Base-by-base conservation (phyloP, 2,797 vertebrate species). In the Hylomyscus alleni region DNA sequence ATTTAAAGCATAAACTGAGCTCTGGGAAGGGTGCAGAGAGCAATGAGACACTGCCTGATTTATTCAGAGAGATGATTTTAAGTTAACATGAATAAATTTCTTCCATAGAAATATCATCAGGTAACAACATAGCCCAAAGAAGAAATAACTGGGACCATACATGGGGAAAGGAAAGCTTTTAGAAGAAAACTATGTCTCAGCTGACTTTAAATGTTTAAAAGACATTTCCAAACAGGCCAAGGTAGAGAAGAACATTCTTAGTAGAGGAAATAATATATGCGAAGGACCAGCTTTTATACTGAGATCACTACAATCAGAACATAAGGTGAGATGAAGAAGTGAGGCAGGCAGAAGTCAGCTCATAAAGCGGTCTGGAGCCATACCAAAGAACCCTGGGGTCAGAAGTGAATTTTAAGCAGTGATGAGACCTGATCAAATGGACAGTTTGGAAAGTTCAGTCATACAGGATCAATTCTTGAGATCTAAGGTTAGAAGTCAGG, bases 111-210 rank as follows among this genome's bases (percentile, higher is more conserved):
- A 56, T 94, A 44, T 56, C 52, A 75, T 44, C 77, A 91, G 73
- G n/a, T 92, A 37, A 93, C 47, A 47, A 11, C 94, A 31, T 50
- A 90, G 15, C 37, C 40, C 40, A 91, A 50, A 85, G 29, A 91
- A 90, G 67, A 86, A 90, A 94, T 56, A 19, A 58, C n/a, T 34
- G 26, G 56, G 58, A 85, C 47, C 15, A n/a, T 67, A 47, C 19
- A 31, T 7, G 10, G 14, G 0, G 15, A 22, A 95, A 75, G 50
- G 31, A 60, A 89, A 54, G 29, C 44, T 87, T 89, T 84, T 52
- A 72, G 47, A 47, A 77, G 24, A n/a, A 85, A 6, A 3, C 44
- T 54, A 87, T 72, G 34, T 90, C 81, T 76, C 37, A 76, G 29
- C 15, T 82, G 47, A 75, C 22, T 29, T 82, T 75, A 65, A 88